Evolutionary conservation across 1,140 invertebrate genomes (phyloP).

Genomic region (Ephestia elutella): DNA sequence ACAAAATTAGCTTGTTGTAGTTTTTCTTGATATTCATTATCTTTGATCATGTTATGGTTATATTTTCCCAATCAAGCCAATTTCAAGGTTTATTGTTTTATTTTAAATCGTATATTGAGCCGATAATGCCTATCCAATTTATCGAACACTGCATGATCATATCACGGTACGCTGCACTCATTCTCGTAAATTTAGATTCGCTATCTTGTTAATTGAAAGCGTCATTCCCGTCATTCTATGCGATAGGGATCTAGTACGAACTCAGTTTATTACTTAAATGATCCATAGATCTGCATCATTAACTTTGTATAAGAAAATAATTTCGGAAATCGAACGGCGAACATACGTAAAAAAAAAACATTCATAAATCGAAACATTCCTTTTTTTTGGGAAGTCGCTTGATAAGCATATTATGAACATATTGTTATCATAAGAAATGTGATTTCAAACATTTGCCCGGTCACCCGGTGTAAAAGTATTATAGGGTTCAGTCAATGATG

Average conservation of each 20-base stretch:
- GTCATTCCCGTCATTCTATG: constrained; percentile 28
- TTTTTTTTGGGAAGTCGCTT: no score
- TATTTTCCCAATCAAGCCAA: background rate
- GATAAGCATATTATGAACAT: no score
- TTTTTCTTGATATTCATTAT: no score
- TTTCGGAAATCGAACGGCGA: no score
- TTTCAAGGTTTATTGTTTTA: background rate
- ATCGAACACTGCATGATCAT: constrained; percentile 12
- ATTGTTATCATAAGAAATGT: no score
- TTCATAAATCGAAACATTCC: no score
- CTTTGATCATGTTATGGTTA: background rate
- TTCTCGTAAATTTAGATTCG: constrained; percentile 29
- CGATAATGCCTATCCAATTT: background rate
- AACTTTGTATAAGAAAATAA: background rate
- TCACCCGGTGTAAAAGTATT: background rate
- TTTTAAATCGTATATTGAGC: background rate
- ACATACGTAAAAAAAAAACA: no score
- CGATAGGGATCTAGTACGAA: background rate
- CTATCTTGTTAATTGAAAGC: constrained; percentile 33
- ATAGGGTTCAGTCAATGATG: no score
- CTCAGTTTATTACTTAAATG: constrained; percentile 13
- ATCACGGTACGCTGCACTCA: constrained; percentile 22
- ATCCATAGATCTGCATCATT: background rate
- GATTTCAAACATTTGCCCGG: no score
- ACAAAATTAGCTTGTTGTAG: no score